phyloP scores from a whole-genome alignment of 2,113 vertebrate species.

The Ginglymostoma cirratum region DNA sequence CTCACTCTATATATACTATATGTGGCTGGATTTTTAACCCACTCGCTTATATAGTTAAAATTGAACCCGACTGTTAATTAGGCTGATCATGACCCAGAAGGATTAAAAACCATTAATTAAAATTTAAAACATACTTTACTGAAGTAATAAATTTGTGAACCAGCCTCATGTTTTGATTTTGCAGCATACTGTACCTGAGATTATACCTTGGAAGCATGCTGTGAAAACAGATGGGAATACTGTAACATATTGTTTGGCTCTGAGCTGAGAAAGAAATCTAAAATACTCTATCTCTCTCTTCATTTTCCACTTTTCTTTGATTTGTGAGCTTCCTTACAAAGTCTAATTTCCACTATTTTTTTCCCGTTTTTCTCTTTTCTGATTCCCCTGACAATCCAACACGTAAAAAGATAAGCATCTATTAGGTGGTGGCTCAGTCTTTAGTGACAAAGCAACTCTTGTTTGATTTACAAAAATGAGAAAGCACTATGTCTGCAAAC shows the following conservation, averaged over 20 bases:
- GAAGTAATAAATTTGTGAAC: neutral
- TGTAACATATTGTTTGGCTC: neutral
- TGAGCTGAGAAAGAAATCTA: neutral
- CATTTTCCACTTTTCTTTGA: neutral
- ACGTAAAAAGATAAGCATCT: slow-evolving; percentile 20
- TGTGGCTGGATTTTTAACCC: too few relatives aligned
- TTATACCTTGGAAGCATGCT: slow-evolving; percentile 21
- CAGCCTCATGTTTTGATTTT: neutral
- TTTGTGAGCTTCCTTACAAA: neutral
- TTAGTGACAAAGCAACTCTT: neutral
- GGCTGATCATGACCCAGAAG: neutral
- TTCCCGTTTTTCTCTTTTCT: neutral
- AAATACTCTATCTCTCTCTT: neutral
- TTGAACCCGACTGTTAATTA: too few relatives aligned
- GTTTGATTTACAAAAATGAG: slow-evolving; percentile 23
- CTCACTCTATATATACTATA: neutral
- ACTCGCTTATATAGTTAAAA: neutral
- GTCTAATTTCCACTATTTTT: neutral
- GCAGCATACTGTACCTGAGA: neutral
- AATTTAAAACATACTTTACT: neutral
- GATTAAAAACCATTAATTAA: slow-evolving; percentile 16
- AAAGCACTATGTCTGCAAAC: neutral
- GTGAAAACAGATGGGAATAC: neutral
- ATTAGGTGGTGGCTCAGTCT: neutral
- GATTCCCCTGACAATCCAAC: neutral